Conservation (phyloP, 2,797 vertebrate species). For the Pseudochirops corinnae region DNA sequence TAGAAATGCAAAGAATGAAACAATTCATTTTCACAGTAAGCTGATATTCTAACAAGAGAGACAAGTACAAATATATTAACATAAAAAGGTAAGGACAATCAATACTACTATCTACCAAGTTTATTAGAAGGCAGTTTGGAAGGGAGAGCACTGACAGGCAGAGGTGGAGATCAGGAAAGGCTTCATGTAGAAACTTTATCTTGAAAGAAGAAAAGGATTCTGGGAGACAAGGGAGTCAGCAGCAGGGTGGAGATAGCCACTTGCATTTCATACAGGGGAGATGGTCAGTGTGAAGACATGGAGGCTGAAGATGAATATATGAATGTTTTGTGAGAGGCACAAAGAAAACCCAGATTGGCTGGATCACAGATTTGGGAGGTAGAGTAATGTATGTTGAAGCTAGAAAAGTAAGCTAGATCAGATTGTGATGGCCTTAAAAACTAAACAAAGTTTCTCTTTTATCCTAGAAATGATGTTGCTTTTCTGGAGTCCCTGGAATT, state of each 20-base stretch:
- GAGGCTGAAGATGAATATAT: neutral
- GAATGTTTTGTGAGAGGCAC: neutral
- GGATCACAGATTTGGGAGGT: neutral
- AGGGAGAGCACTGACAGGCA: neutral
- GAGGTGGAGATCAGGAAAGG: neutral
- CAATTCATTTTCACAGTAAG: neutral
- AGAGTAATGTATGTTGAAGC: neutral
- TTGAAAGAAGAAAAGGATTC: neutral
- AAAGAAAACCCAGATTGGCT: neutral
- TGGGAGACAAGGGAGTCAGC: neutral
- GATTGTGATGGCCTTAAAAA: neutral
- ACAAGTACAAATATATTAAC: neutral
- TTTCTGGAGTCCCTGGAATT: neutral
- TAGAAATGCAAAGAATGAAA: neutral
- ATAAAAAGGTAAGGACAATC: neutral
- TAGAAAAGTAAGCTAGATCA: neutral
- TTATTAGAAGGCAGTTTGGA: neutral
- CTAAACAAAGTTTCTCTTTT: neutral
- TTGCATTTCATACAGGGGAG: neutral
- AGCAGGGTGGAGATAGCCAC: neutral
- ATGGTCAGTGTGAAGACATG: neutral
- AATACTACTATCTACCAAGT: neutral
- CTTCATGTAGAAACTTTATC: neutral
- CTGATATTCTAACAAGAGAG: neutral
- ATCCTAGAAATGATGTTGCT: neutral